Evolutionary conservation across 2,797 vertebrate species (phyloP), one percentile per base, ranked within the genome.

Genomic region (Rhinichthys osculus): DNA sequence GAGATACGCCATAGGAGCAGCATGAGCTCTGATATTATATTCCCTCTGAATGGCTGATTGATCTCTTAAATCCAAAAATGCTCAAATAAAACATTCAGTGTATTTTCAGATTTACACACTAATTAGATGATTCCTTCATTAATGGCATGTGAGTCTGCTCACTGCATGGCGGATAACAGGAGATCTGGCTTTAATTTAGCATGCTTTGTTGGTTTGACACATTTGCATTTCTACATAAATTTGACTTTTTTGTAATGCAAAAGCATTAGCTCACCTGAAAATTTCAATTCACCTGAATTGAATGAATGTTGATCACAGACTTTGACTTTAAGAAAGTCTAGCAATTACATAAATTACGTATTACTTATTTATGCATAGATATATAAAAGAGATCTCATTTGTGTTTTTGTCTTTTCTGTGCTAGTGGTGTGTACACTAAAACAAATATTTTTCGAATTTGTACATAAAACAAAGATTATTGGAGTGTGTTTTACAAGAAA

Each of bases 11-110:
- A 38, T 19, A 77, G 10, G 30, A 77, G 6, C 54, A 78, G 54
- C 2, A 10, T 27, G 54, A 78, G 54, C 76, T 59, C 54, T 42
- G 35, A 78, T 62, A 40, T 59, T 59, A 59, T 78, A 78, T 78
- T 78, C 54, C n/a, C 1, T 79, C 14, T 64, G 38, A 64, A 64
- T 64, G 38, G 3, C 57, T 27, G 27, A 27, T 27, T 11, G 16
- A 64, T 64, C 40, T 64, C 10, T 57, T 44, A 44, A 79, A 62
- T 44, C 38, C 54, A 78, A 78, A 78, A 14, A 10, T 2, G 35
- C 85, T 92, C 84, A 91, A 64, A 89, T 83, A 78, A 80, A 92
- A 64, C 84, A 89, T 87, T 86, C 78, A 88, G 84, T 78, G 87
- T 87, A 83, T 86, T 69, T 84, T 72, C 80, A 59, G 23, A 33